Percentiles rank a stretch among this genome's conserved stretches.
phyloP scores from a whole-genome alignment of 2,888 invertebrate species.

The Drosophila rellima region DNA sequence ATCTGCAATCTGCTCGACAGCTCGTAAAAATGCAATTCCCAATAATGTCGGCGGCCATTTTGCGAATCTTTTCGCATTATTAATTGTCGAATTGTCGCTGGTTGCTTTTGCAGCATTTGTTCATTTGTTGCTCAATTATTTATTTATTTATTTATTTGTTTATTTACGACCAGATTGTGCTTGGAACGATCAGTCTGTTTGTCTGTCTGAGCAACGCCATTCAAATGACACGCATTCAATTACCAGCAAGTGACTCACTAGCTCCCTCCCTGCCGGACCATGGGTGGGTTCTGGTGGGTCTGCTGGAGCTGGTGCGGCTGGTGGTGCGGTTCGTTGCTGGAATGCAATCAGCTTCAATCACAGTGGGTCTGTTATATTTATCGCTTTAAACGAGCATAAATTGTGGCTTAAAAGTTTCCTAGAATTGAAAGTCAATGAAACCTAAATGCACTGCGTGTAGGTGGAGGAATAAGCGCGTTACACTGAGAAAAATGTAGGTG shows the following conservation, averaged over 20 bases:
- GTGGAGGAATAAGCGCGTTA: slow-evolving; percentile 11
- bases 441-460: slow-evolving; percentile 31
- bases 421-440: slow-evolving; percentile 72
- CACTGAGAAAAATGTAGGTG: slow-evolving; percentile 44
- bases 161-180: slow-evolving; percentile 44
- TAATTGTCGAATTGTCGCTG: slow-evolving; percentile 55
- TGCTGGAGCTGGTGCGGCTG: neutral
- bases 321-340: slow-evolving; percentile 47
- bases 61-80: slow-evolving; percentile 61
- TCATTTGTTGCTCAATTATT: slow-evolving; percentile 48
- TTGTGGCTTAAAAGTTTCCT: slow-evolving; percentile 81
- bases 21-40: slow-evolving; percentile 72
- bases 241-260: slow-evolving; percentile 68
- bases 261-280: neutral
- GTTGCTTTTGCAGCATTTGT: slow-evolving; percentile 54
- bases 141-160: slow-evolving; percentile 51
- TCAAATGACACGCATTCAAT: slow-evolving; percentile 76
- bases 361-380: slow-evolving; percentile 76
- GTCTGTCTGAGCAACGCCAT: slow-evolving; percentile 55
- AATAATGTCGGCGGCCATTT: slow-evolving; percentile 67
- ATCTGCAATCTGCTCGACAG: slow-evolving; percentile 29
- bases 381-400: slow-evolving; percentile 84
- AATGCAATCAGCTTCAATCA: slow-evolving; percentile 80
- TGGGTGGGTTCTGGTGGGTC: neutral
- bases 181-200: slow-evolving; percentile 19